Base-by-base conservation (phyloP, 1,140 invertebrate species). In the Drosophila erecta region DNA sequence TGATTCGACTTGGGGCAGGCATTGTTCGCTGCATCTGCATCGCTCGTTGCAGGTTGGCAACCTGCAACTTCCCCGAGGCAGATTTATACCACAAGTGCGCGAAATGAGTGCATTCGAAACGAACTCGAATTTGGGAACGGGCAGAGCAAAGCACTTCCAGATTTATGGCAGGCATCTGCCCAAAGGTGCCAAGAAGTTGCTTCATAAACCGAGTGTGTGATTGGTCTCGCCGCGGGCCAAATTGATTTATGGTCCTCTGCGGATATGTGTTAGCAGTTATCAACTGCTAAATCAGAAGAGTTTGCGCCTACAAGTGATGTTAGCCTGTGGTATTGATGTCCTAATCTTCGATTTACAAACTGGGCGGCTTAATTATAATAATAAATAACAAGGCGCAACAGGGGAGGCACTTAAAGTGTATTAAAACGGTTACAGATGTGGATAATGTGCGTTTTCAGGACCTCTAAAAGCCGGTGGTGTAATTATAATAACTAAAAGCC, bases 91-190 rank as follows among this genome's bases (percentile, higher is more conserved):
- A 33, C 55, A 7, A 4, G 37, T 38, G n/a, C n/a, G 59, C 33
- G 41, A n/a, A 22, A 24, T 24, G 43, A 15, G 37, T 30, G 14
- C 20, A 27, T 17, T 60, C 17, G 15, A 24, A 44, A 43, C 15
- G 30, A 59, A 59, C 55, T 24, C 33, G 56, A 58, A 72, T 60
- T 72, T 24, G 10, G 60, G 30, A 67, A 22, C 27, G 14, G 51
- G 33, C 64, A 12, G 62, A 17, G 64, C 22, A 69, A 70, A 69
- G 41, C 66, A 70, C 49, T 70, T 17, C 30, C 40, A 58, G 11
- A 60, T 72, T 72, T 72, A 72, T 72, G 67, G 69, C 46, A 46
- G 56, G 47, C 69, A 72, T 72, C 69, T 72, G 69, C 67, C 67
- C 38, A 59, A 14, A 60, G 69, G 69, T 72, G 54, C 35, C 60